Conservation (phyloP, 1,140 invertebrate genomes). For the Reticulitermes speratus region DNA sequence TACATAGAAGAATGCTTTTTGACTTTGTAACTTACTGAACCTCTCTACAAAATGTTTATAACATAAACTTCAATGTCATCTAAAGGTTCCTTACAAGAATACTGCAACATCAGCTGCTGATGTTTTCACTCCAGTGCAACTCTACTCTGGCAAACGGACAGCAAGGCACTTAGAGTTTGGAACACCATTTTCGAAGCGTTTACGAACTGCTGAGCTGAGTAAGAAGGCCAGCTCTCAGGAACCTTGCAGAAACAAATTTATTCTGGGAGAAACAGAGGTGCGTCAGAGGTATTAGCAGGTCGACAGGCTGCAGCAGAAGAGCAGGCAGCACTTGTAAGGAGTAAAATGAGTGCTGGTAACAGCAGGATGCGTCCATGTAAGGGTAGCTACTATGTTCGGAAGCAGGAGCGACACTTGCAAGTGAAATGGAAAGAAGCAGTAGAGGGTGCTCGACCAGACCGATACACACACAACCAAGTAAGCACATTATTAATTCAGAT, state of each 20-base stretch:
- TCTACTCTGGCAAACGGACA: neutral
- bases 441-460: neutral
- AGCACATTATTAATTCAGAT: neutral
- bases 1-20: too few species aligned
- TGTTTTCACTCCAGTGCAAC: neutral
- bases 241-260: neutral
- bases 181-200: neutral
- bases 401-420: conserved; percentile 20
- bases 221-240: too few species aligned
- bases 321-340: conserved; percentile 20
- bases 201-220: neutral
- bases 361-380: conserved; percentile 5
- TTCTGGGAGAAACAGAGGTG: neutral
- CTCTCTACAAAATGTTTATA: neutral
- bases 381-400: conserved; percentile 31
- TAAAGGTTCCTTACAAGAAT: neutral
- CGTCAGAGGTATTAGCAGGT: conserved; percentile 23
- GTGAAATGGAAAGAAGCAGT: conserved; percentile 12
- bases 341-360: neutral
- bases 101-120: neutral
- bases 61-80: neutral
- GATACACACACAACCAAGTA: neutral
- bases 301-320: conserved; percentile 24
- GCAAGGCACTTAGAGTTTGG: neutral
- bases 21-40: too few species aligned